These are phyloP conservation scores for Lacerta viridis DNA, from an alignment of 2,797 vertebrate species.

Conservation along the genomic window DNA sequence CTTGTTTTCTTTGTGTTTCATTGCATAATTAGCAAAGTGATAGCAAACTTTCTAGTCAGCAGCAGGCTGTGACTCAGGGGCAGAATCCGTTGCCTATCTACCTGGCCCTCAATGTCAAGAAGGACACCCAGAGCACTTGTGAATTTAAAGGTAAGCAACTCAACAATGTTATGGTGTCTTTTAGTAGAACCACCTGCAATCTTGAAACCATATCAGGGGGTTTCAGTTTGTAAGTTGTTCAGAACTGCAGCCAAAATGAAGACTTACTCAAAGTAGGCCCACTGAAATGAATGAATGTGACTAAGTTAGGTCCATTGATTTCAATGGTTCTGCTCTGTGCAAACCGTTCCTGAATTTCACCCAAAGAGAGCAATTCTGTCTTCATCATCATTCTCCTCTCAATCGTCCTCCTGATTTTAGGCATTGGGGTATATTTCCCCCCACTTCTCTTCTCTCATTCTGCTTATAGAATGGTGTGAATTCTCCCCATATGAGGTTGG, in stretches of 20 bases:
- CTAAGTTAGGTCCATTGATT: neutral
- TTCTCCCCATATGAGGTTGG: slow-evolving; percentile 84
- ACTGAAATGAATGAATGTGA: neutral
- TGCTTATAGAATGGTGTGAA: slow-evolving; percentile 81
- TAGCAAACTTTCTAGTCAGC: slow-evolving; percentile 82
- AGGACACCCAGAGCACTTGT: slow-evolving; percentile 62
- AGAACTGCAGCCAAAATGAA: too few species aligned
- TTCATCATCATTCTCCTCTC: neutral
- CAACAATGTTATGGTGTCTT: neutral
- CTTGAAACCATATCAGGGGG: neutral
- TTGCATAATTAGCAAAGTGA: slow-evolving; percentile 49
- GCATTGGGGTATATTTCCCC: slow-evolving; percentile 10
- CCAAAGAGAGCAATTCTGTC: neutral
- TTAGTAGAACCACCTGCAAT: neutral
- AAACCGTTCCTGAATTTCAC: neutral
- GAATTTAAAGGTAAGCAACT: slow-evolving; percentile 72
- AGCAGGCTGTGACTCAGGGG: slow-evolving; percentile 78
- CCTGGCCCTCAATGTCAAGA: slow-evolving; percentile 84
- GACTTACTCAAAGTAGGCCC: too few species aligned
- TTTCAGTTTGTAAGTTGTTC: neutral
- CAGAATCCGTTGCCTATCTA: slow-evolving; percentile 88
- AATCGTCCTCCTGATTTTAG: neutral
- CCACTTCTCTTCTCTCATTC: slow-evolving; percentile 37
- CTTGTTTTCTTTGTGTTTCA: slow-evolving; percentile 1
- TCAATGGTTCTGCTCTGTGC: too few species aligned